Conservation (phyloP, 2,797 vertebrate genomes). For the Hyperoplus immaculatus region DNA sequence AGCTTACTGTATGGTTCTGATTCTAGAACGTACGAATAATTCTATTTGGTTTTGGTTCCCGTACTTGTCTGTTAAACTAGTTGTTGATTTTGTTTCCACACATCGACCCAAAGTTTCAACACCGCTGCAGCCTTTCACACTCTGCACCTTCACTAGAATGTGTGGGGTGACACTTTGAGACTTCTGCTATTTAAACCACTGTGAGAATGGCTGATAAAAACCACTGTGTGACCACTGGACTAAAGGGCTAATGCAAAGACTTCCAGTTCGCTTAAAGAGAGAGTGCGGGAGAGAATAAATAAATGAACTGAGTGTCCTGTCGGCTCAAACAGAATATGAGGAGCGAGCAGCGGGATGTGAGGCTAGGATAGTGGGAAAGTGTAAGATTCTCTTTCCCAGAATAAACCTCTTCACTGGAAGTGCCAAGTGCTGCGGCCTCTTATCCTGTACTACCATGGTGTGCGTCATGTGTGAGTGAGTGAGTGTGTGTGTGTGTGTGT, state of each 20-base stretch:
- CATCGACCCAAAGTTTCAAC: conserved; percentile 36
- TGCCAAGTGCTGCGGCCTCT: conserved; percentile 50
- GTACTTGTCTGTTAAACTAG: not conserved
- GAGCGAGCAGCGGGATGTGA: conserved; percentile 34
- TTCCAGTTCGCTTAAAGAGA: not conserved
- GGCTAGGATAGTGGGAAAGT: conserved; percentile 51
- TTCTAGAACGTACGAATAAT: not conserved
- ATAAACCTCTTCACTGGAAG: conserved; percentile 67
- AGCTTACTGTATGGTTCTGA: not conserved
- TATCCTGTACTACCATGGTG: conserved; percentile 29
- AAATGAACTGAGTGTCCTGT: conserved; percentile 18
- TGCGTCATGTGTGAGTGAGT: conserved; percentile 24
- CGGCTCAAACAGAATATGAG: conserved; percentile 19
- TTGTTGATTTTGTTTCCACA: conserved; percentile 5
- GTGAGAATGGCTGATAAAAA: not conserved
- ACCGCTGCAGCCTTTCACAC: conserved; percentile 33
- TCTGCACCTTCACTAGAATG: not conserved
- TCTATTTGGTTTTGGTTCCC: not conserved
- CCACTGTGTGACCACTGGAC: not conserved
- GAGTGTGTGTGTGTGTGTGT: conserved; percentile 10
- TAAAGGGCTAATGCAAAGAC: not conserved
- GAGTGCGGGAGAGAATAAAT: conserved; percentile 28
- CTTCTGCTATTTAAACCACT: conserved; percentile 9
- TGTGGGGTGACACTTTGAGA: not conserved
- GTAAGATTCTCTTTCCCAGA: conserved; percentile 75